Evolutionary conservation across 2,888 invertebrate species (phyloP).

Genomic region (Oasisia sp.): DNA sequence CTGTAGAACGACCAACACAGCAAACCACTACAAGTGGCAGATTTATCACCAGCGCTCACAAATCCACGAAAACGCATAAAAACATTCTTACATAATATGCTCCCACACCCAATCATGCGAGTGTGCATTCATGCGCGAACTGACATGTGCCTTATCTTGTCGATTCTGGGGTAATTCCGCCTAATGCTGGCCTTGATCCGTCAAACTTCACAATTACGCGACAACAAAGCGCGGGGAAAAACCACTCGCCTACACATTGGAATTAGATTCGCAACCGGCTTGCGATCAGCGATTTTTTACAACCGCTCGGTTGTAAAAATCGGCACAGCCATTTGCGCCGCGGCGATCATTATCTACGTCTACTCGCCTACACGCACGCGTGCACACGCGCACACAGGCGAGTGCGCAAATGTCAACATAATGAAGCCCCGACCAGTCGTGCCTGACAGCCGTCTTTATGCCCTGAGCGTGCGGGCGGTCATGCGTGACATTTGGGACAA

Average conservation of each 20-base stretch:
- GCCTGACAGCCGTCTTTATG: neutral
- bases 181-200: neutral
- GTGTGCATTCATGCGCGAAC: neutral
- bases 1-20: too few relatives aligned
- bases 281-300: neutral
- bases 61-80: neutral
- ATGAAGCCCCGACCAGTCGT: neutral
- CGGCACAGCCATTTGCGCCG: neutral
- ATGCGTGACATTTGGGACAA: neutral
- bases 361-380: neutral
- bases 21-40: too few relatives aligned
- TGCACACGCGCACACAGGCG: neutral
- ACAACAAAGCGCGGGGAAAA: neutral
- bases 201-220: neutral
- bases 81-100: neutral
- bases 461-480: neutral
- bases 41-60: neutral
- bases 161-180: neutral
- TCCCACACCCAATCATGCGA: neutral
- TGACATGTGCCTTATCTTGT: neutral
- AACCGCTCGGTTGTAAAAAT: neutral
- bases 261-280: neutral
- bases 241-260: neutral
- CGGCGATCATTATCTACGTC: neutral
- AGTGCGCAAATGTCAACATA: slow-evolving; percentile 10